These are phyloP conservation scores for Crotalus horridus DNA, from an alignment of 2,113 vertebrate genomes.

Conservation along the genomic window DNA sequence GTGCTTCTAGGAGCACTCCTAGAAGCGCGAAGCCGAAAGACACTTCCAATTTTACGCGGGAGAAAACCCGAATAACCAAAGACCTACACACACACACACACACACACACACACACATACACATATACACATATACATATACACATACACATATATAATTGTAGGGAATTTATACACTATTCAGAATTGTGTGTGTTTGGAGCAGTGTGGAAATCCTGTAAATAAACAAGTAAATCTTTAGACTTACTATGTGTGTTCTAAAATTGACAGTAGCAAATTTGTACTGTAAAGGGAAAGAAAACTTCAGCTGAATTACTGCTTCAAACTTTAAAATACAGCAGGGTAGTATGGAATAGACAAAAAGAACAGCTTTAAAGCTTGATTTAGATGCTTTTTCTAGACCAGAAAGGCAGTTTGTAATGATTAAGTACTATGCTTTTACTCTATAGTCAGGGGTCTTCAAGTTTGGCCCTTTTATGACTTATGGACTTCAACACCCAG, in stretches of 20 bases:
- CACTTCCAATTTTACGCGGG: no score
- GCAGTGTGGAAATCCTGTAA: not conserved
- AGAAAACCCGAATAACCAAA: no score
- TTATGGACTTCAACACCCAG: no score
- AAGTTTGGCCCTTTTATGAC: no score
- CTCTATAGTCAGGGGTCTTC: not conserved
- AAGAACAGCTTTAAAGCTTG: not conserved
- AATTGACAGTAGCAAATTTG: not conserved
- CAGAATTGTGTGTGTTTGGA: not conserved
- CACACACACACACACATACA: rapidly evolving
- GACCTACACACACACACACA: no score
- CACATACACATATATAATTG: not conserved
- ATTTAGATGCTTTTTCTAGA: not conserved
- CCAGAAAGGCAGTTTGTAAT: not conserved
- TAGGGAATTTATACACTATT: not conserved
- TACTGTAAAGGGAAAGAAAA: not conserved
- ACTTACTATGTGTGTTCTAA: not conserved
- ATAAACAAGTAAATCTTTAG: not conserved
- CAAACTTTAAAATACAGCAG: not conserved
- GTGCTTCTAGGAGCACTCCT: no score
- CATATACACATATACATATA: no score
- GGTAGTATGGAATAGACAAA: not conserved
- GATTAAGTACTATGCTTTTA: not conserved
- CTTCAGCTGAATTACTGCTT: not conserved
- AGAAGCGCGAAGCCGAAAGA: no score